These are phyloP conservation scores for Caenorhabditis sinica DNA, from an alignment of 2,888 invertebrate genomes.

Conservation along the genomic window DNA sequence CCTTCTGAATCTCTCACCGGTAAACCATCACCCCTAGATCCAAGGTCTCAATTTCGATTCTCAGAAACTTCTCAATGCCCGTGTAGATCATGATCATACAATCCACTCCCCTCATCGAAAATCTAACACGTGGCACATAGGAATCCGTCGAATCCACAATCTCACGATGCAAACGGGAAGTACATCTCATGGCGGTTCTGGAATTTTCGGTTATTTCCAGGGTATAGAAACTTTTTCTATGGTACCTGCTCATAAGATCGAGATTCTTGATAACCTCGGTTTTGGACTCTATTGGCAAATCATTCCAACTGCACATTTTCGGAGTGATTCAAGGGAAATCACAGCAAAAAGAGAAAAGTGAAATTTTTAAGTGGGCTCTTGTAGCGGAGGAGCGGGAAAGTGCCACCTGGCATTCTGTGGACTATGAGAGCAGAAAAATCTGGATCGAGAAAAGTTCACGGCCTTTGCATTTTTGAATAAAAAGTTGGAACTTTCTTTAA, in stretches of 20 bases:
- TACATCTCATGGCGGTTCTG: slow-evolving; percentile 11
- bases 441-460: no score
- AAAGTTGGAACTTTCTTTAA: no score
- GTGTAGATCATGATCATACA: slow-evolving; percentile 7
- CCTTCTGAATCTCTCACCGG: background rate
- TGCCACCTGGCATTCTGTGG: no score
- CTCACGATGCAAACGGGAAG: background rate
- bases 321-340: background rate
- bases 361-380: background rate
- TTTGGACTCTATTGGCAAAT: background rate
- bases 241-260: slow-evolving; percentile 7
- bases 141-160: background rate
- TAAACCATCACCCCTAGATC: background rate
- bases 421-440: no score
- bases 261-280: background rate
- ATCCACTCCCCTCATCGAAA: background rate
- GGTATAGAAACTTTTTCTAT: background rate
- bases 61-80: slow-evolving; percentile 7
- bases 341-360: background rate
- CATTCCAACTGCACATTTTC: background rate
- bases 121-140: slow-evolving; percentile 23
- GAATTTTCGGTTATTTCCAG: background rate
- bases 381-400: background rate
- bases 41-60: background rate
- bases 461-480: no score